These are phyloP conservation scores for Mesopsocus fuscifrons DNA, from an alignment of 2,888 invertebrate genomes.

Conservation along the genomic window DNA sequence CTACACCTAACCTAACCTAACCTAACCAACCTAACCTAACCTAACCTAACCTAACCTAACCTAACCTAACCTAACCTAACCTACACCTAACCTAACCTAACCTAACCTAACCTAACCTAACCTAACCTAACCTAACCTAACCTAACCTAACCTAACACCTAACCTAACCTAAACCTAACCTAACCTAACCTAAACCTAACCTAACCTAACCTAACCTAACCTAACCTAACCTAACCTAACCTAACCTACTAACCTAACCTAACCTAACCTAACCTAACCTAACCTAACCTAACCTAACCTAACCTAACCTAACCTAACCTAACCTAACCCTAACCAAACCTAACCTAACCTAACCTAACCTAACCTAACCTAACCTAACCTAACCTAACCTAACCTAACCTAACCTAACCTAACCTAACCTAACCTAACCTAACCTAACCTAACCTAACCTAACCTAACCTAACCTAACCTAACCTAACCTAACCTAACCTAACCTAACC, in stretches of 20 bases:
- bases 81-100: constrained; percentile 12
- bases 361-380: constrained; percentile 13
- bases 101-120: constrained; percentile 10
- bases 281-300: constrained; percentile 15
- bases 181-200: constrained; percentile 14
- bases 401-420: constrained; percentile 12
- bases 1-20: constrained; percentile 14
- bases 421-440: constrained; percentile 12
- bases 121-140: constrained; percentile 12
- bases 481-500: background rate
- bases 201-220: constrained; percentile 14
- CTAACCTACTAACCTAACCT: constrained; percentile 15
- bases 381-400: constrained; percentile 13
- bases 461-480: background rate
- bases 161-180: constrained; percentile 13
- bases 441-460: constrained; percentile 11
- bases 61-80: constrained; percentile 12
- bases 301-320: constrained; percentile 15
- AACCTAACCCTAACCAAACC: constrained; percentile 13
- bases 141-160: constrained; percentile 14
- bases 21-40: constrained; percentile 11
- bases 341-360: constrained; percentile 14
- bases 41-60: constrained; percentile 11
- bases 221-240: constrained; percentile 15
- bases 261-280: constrained; percentile 15